Conservation (phyloP, 2,797 vertebrate species). For the Peromyscus eremicus region DNA sequence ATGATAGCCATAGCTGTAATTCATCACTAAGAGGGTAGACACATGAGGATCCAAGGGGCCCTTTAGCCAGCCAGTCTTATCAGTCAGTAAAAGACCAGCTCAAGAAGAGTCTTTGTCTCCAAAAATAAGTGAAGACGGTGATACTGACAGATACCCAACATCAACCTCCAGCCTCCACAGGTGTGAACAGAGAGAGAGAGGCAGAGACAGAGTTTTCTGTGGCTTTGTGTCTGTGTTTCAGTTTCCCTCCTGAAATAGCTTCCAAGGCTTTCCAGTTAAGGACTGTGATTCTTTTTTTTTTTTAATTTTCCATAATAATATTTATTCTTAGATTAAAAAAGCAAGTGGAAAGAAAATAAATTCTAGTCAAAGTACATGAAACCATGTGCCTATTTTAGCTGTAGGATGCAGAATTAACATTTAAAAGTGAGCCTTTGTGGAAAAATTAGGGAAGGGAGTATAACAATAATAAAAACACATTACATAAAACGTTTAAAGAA, state of each 20-base stretch:
- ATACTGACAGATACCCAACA: not conserved
- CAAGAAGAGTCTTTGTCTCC: not conserved
- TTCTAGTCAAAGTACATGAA: not conserved
- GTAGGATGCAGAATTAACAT: not conserved
- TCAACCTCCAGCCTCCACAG: not conserved
- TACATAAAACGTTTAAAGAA: not conserved
- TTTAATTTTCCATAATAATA: not conserved
- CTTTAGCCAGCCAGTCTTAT: not conserved
- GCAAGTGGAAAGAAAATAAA: not conserved
- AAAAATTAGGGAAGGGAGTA: not conserved
- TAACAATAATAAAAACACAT: not conserved
- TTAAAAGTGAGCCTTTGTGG: not conserved
- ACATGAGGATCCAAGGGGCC: not conserved
- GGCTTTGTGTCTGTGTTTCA: not conserved
- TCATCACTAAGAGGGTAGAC: not conserved
- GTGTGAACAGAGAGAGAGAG: not conserved
- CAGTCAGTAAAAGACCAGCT: not conserved
- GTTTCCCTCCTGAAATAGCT: not conserved
- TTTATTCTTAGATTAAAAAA: not conserved
- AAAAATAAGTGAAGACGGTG: not conserved
- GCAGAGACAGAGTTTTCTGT: not conserved
- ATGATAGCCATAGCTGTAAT: not conserved
- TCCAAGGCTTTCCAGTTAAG: not conserved
- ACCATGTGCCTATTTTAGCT: not conserved
- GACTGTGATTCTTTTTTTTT: not conserved